Base-by-base conservation (phyloP, 1,140 invertebrate genomes). In the Drosophila nasuta region DNA sequence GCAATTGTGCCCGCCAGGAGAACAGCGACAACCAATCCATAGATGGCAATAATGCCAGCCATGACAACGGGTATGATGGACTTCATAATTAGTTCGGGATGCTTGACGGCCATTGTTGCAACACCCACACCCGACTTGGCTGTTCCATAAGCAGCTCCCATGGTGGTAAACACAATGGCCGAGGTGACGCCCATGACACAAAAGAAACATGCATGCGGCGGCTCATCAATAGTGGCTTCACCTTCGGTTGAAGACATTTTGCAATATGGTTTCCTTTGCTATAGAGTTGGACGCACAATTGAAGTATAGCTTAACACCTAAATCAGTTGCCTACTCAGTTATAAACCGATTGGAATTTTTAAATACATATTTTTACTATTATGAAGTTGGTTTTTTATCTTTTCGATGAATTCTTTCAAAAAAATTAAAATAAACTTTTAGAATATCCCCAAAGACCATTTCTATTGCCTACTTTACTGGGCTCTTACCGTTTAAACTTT, bases 1-100 rank as follows among this genome's bases (percentile, higher is more conserved):
- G 92, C 79, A 41, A 97, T 93, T 62, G 93, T 93, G 78, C 96
- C 96, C 57, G 96, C 95, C 79, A 98, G 97, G 35, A 98, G 95
- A 64, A 98, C 97, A 75, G 97, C 96, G 63, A 98, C 97, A 62
- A 98, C 97, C 66, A 98, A 94, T 73, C 97, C 97, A 86, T 98
- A 98, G 93, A 98, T 98, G 92, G 97, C 97, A 93, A 98, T 96
- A 91, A 98, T 98, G 87, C 76, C 76, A 20, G 76, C 74, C 76
- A 78, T 78, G 7, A 78, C 74, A 4, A 78, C 74, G 0, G 76
- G 76, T 41, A 78, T 78, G 10, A 78, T 77, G 6, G 64, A 45
- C 15, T 77, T 78, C 76, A 78, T 78, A 10, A 78, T 78, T 0
- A 78, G 45, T 8, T 78, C 76, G 0, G 76, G 76, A 58, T 75